Evolutionary conservation across 1,140 invertebrate species (phyloP).

Genomic region (Drosophila nannoptera): DNA sequence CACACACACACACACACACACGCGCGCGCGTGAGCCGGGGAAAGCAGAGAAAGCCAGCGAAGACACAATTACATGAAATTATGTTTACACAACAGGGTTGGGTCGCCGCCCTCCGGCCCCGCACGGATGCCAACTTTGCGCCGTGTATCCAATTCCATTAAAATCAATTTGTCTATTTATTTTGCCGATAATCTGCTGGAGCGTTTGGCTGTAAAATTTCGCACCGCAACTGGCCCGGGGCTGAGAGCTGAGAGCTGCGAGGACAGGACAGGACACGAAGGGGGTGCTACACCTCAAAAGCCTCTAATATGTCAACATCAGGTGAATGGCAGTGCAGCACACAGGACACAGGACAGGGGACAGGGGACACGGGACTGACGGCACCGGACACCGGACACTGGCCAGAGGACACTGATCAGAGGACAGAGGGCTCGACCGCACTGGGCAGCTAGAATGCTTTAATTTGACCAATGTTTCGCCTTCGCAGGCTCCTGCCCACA

Average conservation of each 20-base stretch:
- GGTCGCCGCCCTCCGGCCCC: slow-evolving; percentile 18
- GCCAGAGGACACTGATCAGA: background rate
- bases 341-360: background rate
- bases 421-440: background rate
- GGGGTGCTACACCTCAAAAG: slow-evolving; percentile 39
- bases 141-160: slow-evolving; percentile 72
- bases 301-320: slow-evolving; percentile 75
- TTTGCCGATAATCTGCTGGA: slow-evolving; percentile 73
- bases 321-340: slow-evolving; percentile 28
- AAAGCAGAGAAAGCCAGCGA: slow-evolving; percentile 42
- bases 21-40: too few species aligned
- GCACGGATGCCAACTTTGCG: background rate
- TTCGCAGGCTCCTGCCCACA: slow-evolving; percentile 3
- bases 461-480: slow-evolving; percentile 39
- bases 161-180: slow-evolving; percentile 78
- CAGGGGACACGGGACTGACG: background rate
- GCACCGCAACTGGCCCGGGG: slow-evolving; percentile 30
- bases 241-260: slow-evolving; percentile 30
- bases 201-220: slow-evolving; percentile 56
- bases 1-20: slow-evolving; percentile 8
- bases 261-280: slow-evolving; percentile 18
- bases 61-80: slow-evolving; percentile 73
- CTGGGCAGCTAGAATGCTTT: slow-evolving; percentile 63
- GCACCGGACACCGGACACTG: background rate
- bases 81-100: slow-evolving; percentile 67